These are phyloP conservation scores for Chionodraco myersi DNA, from an alignment of 2,113 vertebrate genomes.

Conservation along the genomic window DNA sequence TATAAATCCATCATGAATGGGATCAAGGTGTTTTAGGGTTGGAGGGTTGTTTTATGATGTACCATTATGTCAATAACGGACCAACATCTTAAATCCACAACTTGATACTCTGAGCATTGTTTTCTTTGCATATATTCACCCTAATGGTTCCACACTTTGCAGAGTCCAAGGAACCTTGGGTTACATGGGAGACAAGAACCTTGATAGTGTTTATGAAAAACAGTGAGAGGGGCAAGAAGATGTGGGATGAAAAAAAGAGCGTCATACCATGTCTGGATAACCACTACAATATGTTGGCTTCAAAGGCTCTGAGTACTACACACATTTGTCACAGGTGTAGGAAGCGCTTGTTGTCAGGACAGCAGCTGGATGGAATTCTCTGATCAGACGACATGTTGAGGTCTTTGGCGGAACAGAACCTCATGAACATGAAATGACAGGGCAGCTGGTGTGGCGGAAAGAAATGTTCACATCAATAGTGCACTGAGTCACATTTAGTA, in stretches of 20 bases:
- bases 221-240: background rate
- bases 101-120: background rate
- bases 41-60: no score
- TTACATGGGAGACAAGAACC: background rate
- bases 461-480: background rate
- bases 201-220: background rate
- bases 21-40: no score
- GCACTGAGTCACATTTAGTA: background rate
- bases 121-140: background rate
- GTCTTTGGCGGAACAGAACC: background rate
- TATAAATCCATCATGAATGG: no score
- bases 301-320: background rate
- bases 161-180: background rate
- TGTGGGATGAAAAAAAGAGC: background rate
- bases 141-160: background rate
- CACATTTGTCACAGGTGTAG: constrained; percentile 34
- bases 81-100: background rate
- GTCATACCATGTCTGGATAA: constrained; percentile 32
- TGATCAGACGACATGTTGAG: background rate
- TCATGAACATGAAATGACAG: background rate
- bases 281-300: constrained; percentile 30
- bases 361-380: background rate
- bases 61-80: background rate
- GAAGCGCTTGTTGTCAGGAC: constrained; percentile 19
- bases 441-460: background rate